These are phyloP conservation scores for Sciurus vulgaris DNA, from an alignment of 2,797 vertebrate species.

Conservation along the genomic window DNA sequence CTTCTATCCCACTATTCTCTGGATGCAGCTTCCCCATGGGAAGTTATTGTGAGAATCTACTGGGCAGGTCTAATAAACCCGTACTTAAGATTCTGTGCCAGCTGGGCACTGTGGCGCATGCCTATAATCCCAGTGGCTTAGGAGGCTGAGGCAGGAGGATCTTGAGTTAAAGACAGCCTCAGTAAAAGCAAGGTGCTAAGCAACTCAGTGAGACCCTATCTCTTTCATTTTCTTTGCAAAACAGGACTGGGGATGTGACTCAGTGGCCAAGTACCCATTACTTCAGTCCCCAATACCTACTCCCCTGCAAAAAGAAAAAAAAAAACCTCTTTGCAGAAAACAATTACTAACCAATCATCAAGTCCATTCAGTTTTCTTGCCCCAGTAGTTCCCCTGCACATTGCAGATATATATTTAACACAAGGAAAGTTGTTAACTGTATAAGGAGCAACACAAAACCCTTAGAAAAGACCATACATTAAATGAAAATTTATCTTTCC, in stretches of 20 bases:
- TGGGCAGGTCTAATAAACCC: not conserved
- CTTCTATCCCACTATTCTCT: not conserved
- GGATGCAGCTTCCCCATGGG: not conserved
- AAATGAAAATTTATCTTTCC: not conserved
- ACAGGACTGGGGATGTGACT: no score
- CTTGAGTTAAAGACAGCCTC: no score
- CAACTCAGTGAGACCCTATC: no score
- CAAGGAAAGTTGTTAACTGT: not conserved
- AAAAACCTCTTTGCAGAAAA: not conserved
- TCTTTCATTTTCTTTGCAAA: no score
- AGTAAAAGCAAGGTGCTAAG: no score
- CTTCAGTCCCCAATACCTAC: no score
- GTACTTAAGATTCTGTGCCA: not conserved
- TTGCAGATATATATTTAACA: not conserved
- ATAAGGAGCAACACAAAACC: not conserved
- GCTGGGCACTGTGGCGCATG: no score
- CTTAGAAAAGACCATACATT: not conserved
- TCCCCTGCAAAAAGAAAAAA: no score
- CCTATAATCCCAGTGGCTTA: no score
- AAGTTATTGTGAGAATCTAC: not conserved
- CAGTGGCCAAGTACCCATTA: no score
- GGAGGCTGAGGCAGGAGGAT: no score
- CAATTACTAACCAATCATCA: not conserved
- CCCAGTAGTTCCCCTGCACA: not conserved
- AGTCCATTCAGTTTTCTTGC: not conserved